Evolutionary conservation across 2,113 vertebrate genomes (phyloP).

Genomic region (Psilopogon haemacephalus): DNA sequence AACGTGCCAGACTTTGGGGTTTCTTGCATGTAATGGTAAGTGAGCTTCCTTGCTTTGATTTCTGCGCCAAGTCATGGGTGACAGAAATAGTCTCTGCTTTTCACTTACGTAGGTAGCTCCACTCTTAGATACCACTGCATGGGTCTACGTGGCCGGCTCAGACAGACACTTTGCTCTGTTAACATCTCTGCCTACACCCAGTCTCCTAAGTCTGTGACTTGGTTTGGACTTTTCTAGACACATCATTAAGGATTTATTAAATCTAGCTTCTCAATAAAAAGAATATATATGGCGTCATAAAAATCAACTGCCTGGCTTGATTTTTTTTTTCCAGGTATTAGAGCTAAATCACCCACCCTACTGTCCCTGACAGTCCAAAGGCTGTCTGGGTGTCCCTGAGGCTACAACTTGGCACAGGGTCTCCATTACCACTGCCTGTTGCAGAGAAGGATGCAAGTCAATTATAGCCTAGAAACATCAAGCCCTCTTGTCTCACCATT

Average conservation of each 20-base stretch:
- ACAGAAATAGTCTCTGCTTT: conserved; percentile 58
- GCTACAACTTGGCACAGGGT: neutral
- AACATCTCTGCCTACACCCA: conserved; percentile 34
- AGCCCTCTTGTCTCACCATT: conserved; percentile 2
- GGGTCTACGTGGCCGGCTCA: neutral
- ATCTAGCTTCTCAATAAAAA: conserved; percentile 49
- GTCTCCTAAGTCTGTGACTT: conserved; percentile 22
- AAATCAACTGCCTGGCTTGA: conserved; percentile 41
- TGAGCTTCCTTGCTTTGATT: conserved; percentile 65
- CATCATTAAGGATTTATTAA: conserved; percentile 44
- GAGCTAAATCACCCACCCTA: neutral
- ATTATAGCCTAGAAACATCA: conserved; percentile 8
- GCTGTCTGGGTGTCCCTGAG: conserved; percentile 16
- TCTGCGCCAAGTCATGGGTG: conserved; percentile 44
- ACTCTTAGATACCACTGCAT: conserved; percentile 56
- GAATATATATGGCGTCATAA: conserved; percentile 15
- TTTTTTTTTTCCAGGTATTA: conserved; percentile 37
- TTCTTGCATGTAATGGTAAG: conserved; percentile 49
- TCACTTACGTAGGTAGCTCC: conserved; percentile 58
- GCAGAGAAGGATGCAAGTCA: conserved; percentile 35
- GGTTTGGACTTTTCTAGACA: conserved; percentile 38
- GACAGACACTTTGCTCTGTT: conserved; percentile 42
- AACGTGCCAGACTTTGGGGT: conserved; percentile 2
- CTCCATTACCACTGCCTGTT: conserved; percentile 52
- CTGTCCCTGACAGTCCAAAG: neutral